Conservation (phyloP, 2,797 vertebrate species). For the Aselliscus stoliczkanus region DNA sequence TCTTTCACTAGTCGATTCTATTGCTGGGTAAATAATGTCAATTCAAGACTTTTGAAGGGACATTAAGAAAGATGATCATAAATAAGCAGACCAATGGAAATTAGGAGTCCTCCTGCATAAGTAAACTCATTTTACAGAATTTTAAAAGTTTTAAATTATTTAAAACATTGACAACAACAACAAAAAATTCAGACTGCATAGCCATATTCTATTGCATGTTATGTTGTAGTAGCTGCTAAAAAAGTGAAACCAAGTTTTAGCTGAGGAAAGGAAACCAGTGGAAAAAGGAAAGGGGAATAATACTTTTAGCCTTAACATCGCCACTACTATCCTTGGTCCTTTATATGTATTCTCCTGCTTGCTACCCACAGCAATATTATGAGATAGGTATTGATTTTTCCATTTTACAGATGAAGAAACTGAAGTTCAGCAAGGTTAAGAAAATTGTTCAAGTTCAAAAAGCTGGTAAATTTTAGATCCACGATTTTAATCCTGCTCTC, state of each 20-base stretch:
- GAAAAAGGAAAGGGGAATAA: not conserved
- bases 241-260: not conserved
- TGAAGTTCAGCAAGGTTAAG: not conserved
- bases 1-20: not conserved
- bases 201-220: not conserved
- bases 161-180: not conserved
- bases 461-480: not conserved
- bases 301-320: not conserved
- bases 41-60: not conserved
- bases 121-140: not conserved
- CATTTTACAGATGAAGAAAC: not conserved
- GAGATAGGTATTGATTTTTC: not conserved
- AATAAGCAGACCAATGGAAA: not conserved
- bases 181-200: not conserved
- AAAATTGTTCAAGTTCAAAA: not conserved
- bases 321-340: not conserved
- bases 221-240: not conserved
- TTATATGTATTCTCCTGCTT: not conserved
- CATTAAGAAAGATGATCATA: not conserved
- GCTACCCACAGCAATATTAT: not conserved
- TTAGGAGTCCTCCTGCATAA: not conserved
- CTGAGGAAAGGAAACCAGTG: not conserved
- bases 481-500: not conserved
- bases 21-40: not conserved
- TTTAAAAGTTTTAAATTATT: not conserved